Evolutionary conservation across 2,888 invertebrate genomes (phyloP).

Genomic region (Cenopis cana): DNA sequence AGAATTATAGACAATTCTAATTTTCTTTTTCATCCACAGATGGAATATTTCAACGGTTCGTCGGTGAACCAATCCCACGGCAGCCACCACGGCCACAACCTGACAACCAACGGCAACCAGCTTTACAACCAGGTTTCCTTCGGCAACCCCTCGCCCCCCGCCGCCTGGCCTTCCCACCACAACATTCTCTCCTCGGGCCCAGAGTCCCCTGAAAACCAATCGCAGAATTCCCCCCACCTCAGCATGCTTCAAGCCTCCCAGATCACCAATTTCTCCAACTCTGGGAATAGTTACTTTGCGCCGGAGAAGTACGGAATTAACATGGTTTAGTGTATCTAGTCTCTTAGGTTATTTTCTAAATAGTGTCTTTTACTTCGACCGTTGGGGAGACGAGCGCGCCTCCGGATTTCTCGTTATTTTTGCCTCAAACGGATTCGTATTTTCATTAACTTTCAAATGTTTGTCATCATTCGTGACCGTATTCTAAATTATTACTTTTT

Average conservation of each 20-base stretch:
- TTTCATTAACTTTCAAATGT: constrained; percentile 52
- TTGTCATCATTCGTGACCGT: constrained; percentile 40
- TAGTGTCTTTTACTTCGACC: constrained; percentile 15
- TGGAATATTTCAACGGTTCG: constrained; percentile 83
- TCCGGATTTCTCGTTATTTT: constrained; percentile 11
- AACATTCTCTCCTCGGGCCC: constrained; percentile 77
- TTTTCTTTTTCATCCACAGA: constrained; percentile 60
- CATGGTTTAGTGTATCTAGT: constrained; percentile 82
- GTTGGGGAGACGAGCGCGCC: constrained; percentile 5
- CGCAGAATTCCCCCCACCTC: constrained; percentile 76
- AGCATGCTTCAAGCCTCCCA: constrained; percentile 82
- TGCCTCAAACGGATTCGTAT: constrained; percentile 48
- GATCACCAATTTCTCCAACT: constrained; percentile 82
- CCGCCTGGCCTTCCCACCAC: constrained; percentile 79
- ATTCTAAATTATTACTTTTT: constrained; percentile 46
- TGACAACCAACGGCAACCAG: constrained; percentile 77
- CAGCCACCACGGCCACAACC: constrained; percentile 75
- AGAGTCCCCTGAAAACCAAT: constrained; percentile 78
- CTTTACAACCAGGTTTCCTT: constrained; percentile 82
- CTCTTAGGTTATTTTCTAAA: constrained; percentile 55
- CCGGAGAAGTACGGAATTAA: constrained; percentile 83
- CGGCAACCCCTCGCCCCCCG: constrained; percentile 79
- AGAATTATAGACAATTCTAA: too few species aligned
- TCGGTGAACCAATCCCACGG: constrained; percentile 78
- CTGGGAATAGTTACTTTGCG: constrained; percentile 81